These are phyloP conservation scores for Halyomorpha halys DNA, from an alignment of 1,140 invertebrate genomes.

Conservation along the genomic window DNA sequence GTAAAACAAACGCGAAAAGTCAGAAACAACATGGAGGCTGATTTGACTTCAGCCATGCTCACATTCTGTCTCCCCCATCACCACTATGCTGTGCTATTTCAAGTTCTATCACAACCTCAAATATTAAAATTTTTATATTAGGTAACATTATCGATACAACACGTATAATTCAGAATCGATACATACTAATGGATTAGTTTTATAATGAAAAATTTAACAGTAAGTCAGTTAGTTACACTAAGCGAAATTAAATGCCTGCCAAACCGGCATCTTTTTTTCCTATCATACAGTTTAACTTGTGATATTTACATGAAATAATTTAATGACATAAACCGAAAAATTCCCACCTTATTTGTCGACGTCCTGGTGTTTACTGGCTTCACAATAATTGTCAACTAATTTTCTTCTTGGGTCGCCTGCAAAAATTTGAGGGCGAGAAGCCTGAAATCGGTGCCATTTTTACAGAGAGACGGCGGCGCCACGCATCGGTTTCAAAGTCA, in stretches of 20 bases:
- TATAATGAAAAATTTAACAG: neutral
- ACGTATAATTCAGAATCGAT: too few relatives aligned
- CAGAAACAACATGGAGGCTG: constrained; percentile 19
- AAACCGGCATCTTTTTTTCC: constrained; percentile 3
- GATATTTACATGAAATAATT: constrained; percentile 5
- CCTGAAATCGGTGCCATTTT: constrained; percentile 19
- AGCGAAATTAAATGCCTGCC: constrained; percentile 11
- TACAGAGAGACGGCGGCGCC: constrained; percentile 9
- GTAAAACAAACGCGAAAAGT: neutral
- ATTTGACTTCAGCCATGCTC: constrained; percentile 26
- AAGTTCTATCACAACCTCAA: constrained; percentile 1
- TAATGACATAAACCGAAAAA: neutral
- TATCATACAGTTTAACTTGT: neutral
- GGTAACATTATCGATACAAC: too few relatives aligned
- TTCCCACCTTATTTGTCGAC: constrained; percentile 11
- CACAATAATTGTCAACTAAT: constrained; percentile 20
- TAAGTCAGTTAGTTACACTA: neutral
- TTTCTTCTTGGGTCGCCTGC: constrained; percentile 22
- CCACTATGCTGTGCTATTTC: constrained; percentile 16
- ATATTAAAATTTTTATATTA: too few relatives aligned
- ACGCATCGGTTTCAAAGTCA: constrained; percentile 18
- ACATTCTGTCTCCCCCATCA: constrained; percentile 24
- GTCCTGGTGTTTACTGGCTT: neutral
- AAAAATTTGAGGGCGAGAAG: constrained; percentile 19
- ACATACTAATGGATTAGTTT: neutral